Base-by-base conservation (phyloP, 2,888 invertebrate genomes). In the Sarcophaga carnaria region DNA sequence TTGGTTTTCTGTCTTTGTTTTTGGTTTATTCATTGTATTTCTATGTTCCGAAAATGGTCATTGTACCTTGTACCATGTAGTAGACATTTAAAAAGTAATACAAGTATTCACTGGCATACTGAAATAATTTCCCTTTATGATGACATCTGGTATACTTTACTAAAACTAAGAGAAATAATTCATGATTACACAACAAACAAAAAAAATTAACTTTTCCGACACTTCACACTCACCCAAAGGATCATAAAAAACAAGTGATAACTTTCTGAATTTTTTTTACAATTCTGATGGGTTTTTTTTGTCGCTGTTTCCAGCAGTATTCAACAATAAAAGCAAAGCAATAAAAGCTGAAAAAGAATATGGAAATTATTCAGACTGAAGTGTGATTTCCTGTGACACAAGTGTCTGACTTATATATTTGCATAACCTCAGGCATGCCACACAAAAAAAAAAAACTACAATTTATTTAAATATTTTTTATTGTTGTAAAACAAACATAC, bases 311-410 rank as follows among this genome's bases (percentile, higher is more conserved):
- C 12, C 69, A 59, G 83, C 63, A 80, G 20, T 82, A 75, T 60
- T 64, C 64, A 45, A 71, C 59, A 78, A n/a, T 54, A 64, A 71
- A 47, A 82, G 37, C 37, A 71, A 47, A 82, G 37, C 37, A 37
- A 37, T 37, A 37, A 37, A 37, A 37, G 8, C 37, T 37, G 10
- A 37, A 37, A 37, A 37, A 37, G 37, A 37, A 86, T 74, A 83
- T 67, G 71, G 60, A 86, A 83, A 83, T 83, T 86, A 83, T 85
- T 88, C 77, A 83, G 71, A 85, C 85, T 83, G 85, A 88, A 88
- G 87, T 88, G 87, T 88, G 87, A 88, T 85, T 85, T 88, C 87
- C 87, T 88, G 85, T 85, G 83, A 83, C 83, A 85, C 83, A 78
- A 88, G 83, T 88, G 80, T 79, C 83, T 85, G 80, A 83, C 85